Conservation (phyloP, 2,888 invertebrate genomes). For the Epistrophe eligans region DNA sequence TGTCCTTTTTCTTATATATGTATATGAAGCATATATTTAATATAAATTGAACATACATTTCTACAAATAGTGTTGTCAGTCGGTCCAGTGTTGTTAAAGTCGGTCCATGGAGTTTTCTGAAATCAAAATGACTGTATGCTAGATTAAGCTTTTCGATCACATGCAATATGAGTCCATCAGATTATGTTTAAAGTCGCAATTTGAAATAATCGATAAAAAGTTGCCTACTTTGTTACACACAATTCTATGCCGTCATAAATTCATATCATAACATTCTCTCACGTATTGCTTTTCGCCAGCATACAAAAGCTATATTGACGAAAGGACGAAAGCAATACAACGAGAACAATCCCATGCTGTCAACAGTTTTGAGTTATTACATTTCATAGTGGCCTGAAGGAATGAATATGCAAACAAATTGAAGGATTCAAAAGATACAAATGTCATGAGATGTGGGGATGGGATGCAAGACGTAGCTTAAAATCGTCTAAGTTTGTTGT, state of each 20-base stretch:
- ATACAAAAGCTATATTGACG: slow-evolving; percentile 13
- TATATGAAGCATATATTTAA: too few relatives aligned
- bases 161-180: background rate
- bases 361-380: slow-evolving; percentile 73
- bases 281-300: background rate
- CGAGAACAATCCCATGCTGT: slow-evolving; percentile 61
- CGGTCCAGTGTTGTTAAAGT: too few relatives aligned
- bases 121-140: background rate
- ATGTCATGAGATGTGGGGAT: background rate
- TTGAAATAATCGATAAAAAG: background rate
- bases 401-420: slow-evolving; percentile 69
- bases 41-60: too few relatives aligned
- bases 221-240: background rate
- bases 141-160: background rate
- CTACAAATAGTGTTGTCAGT: too few relatives aligned
- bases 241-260: background rate
- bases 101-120: too few relatives aligned
- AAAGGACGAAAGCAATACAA: slow-evolving; percentile 32
- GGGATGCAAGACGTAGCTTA: slow-evolving; percentile 10
- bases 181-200: background rate
- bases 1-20: too few relatives aligned
- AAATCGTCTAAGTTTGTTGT: slow-evolving; percentile 35
- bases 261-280: slow-evolving; percentile 1
- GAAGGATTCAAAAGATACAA: slow-evolving; percentile 56
- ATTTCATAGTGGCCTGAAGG: slow-evolving; percentile 70